Conservation (phyloP, 2,888 invertebrate genomes). For the Crepidodera aurea region DNA sequence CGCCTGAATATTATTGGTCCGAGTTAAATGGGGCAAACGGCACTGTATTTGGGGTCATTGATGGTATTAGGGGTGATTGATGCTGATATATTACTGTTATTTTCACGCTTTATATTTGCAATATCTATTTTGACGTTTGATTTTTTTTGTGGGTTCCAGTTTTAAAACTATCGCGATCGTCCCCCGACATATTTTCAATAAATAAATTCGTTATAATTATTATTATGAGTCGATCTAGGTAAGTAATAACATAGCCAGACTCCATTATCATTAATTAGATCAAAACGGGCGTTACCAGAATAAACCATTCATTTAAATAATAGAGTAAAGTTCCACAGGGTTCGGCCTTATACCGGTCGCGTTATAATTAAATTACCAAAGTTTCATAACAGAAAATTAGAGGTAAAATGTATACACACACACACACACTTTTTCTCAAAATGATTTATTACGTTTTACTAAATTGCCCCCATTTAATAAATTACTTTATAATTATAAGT, state of each 20-base stretch:
- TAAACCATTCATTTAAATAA: slow-evolving; percentile 23
- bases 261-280: slow-evolving; percentile 23
- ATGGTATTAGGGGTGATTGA: no score
- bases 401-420: slow-evolving; percentile 32
- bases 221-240: no score
- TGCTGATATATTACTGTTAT: no score
- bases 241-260: not conserved
- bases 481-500: slow-evolving; percentile 39
- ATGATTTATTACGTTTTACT: slow-evolving; percentile 38
- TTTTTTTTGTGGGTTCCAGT: no score
- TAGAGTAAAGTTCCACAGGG: slow-evolving; percentile 13
- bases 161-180: no score
- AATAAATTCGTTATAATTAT: no score
- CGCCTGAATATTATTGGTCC: no score
- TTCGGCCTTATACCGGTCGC: slow-evolving; percentile 21
- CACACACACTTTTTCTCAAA: slow-evolving; percentile 21
- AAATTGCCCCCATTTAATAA: slow-evolving; percentile 39
- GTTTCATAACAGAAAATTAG: slow-evolving; percentile 36
- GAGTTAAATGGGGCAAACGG: no score
- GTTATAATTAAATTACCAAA: slow-evolving; percentile 38
- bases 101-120: no score
- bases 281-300: slow-evolving; percentile 12
- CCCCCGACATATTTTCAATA: no score
- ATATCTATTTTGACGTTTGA: no score
- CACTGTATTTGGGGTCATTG: no score